Conservation (phyloP, 2,113 vertebrate species). For the Lophura nycthemera region DNA sequence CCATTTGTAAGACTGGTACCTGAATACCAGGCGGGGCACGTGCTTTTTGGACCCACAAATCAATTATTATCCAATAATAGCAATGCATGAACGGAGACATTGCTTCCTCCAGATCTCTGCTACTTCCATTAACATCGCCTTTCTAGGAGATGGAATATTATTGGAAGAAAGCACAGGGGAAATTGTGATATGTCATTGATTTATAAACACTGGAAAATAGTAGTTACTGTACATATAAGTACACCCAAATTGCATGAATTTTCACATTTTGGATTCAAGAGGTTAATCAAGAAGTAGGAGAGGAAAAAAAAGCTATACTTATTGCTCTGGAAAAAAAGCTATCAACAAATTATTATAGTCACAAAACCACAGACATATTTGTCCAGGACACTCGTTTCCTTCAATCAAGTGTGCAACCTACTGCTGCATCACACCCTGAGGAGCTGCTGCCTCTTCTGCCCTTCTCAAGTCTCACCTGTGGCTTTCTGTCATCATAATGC, state of each 20-base stretch:
- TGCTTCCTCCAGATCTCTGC: not conserved
- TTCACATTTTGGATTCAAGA: slow-evolving; percentile 54
- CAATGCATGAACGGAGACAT: accelerated
- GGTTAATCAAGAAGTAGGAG: slow-evolving; percentile 7
- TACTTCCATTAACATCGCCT: not conserved
- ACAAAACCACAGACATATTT: not conserved
- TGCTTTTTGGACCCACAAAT: not conserved
- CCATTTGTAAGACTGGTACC: not conserved
- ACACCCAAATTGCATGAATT: slow-evolving; percentile 37
- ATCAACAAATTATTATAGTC: slow-evolving; percentile 28
- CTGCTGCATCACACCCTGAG: not conserved
- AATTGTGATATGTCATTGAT: slow-evolving; percentile 20
- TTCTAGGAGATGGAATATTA: not conserved
- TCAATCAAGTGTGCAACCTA: accelerated
- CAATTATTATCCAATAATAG: not conserved
- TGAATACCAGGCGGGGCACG: not conserved
- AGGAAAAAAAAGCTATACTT: not conserved
- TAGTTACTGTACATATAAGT: not conserved
- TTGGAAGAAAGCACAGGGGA: not conserved
- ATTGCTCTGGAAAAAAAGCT: not conserved
- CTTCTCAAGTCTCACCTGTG: not conserved
- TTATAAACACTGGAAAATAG: slow-evolving; percentile 42
- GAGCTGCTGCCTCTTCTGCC: not conserved
- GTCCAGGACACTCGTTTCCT: not conserved
- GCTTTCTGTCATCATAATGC: not conserved